Percentiles rank a stretch among this genome's conserved stretches.
Evolutionary conservation across 2,888 invertebrate genomes (phyloP).

Genomic region (Rhagonycha lutea): DNA sequence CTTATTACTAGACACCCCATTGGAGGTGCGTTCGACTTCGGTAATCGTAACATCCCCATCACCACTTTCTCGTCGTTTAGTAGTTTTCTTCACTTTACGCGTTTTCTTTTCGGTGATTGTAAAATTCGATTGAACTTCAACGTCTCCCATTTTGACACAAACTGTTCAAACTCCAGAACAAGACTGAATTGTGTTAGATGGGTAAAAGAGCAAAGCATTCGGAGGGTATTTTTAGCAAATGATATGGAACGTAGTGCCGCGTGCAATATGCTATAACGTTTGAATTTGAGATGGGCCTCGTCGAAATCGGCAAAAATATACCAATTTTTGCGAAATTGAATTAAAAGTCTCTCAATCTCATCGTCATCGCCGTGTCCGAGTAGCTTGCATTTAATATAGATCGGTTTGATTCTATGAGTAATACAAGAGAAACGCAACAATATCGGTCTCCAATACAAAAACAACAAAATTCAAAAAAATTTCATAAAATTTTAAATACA

Average conservation of each 20-base stretch:
- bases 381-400: background rate
- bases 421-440: background rate
- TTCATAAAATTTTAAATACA: background rate
- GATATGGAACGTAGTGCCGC: slow-evolving; percentile 49
- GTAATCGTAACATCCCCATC: slow-evolving; percentile 82
- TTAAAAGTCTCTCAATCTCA: slow-evolving; percentile 4
- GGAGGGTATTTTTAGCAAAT: slow-evolving; percentile 55
- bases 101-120: slow-evolving; percentile 83
- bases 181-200: slow-evolving; percentile 48
- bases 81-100: slow-evolving; percentile 89
- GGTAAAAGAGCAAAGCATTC: slow-evolving; percentile 46
- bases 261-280: slow-evolving; percentile 37
- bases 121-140: slow-evolving; percentile 84
- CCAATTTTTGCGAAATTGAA: slow-evolving; percentile 19
- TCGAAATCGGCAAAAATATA: slow-evolving; percentile 34
- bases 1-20: slow-evolving; percentile 65
- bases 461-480: background rate
- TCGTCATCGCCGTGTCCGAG: background rate
- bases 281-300: slow-evolving; percentile 30
- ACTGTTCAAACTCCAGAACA: slow-evolving; percentile 36
- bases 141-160: slow-evolving; percentile 77
- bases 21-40: slow-evolving; percentile 71
- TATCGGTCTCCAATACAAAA: background rate
- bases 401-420: background rate
- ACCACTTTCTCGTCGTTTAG: slow-evolving; percentile 77